Evolutionary conservation across 2,113 vertebrate genomes (phyloP).

Genomic region (Amphiprion percula): DNA sequence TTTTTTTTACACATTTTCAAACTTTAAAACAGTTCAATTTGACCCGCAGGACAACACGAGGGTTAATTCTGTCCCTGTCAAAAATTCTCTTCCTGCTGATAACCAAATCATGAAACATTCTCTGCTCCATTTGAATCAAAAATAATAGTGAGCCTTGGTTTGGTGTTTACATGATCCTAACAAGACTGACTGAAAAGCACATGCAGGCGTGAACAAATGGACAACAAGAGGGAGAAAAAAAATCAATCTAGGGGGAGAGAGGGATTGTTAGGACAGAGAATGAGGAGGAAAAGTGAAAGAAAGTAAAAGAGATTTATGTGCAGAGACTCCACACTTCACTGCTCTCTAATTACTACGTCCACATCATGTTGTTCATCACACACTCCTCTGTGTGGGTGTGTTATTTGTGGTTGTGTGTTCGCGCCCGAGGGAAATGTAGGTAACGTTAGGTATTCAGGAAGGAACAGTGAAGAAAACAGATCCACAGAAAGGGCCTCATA

Average conservation of each 20-base stretch:
- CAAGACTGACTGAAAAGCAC: not conserved
- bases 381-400: conserved; percentile 19
- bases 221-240: conserved; percentile 6
- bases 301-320: conserved; percentile 52
- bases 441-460: not conserved
- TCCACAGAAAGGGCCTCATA: not conserved
- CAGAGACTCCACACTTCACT: conserved; percentile 57
- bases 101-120: no score
- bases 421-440: not conserved
- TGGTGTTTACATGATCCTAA: not conserved
- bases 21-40: no score
- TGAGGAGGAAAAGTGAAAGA: conserved; percentile 24
- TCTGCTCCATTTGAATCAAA: not conserved
- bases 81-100: no score
- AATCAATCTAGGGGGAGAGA: conserved; percentile 49
- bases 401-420: conserved; percentile 11
- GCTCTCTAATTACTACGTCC: conserved; percentile 67
- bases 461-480: not conserved
- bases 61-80: no score
- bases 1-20: no score
- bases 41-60: no score
- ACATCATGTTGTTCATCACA: conserved; percentile 55
- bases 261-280: conserved; percentile 23
- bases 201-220: not conserved
- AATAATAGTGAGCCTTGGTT: not conserved